Percentiles rank a stretch among this genome's conserved stretches.
Conservation (phyloP, 2,888 invertebrate genomes). For the Heliconius ethilla region DNA sequence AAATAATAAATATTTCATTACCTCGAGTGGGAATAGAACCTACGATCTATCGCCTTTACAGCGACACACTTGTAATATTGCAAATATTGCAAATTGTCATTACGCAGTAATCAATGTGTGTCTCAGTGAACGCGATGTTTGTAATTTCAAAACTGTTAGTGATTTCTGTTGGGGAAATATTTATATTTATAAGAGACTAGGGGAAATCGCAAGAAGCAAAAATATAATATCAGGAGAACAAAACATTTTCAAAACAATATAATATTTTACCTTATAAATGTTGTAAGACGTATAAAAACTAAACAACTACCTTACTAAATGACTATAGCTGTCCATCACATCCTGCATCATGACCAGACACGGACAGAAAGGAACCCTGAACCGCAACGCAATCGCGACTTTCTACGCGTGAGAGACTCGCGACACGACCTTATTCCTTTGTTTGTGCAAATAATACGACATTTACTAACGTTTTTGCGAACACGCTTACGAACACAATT, state of each 20-base stretch:
- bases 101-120: too few relatives aligned
- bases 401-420: constrained; percentile 42
- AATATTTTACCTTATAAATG: background rate
- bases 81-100: too few relatives aligned
- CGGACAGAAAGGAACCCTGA: constrained; percentile 29
- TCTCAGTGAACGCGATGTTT: too few relatives aligned
- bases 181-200: too few relatives aligned
- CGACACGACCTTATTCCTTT: constrained; percentile 39
- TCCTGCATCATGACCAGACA: constrained; percentile 26
- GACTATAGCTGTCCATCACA: background rate
- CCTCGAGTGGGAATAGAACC: too few relatives aligned
- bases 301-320: background rate
- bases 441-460: constrained; percentile 33
- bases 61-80: too few relatives aligned
- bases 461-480: constrained; percentile 16
- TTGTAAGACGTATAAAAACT: background rate
- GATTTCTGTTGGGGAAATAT: too few relatives aligned
- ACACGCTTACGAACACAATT: constrained; percentile 19
- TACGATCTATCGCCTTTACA: too few relatives aligned
- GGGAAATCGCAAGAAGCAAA: background rate
- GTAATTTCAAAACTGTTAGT: too few relatives aligned
- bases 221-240: background rate
- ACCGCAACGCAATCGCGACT: constrained; percentile 53
- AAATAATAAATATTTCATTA: too few relatives aligned
- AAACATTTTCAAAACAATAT: too few relatives aligned